phyloP scores from a whole-genome alignment of 2,797 vertebrate genomes.

The Oophaga sylvatica region DNA sequence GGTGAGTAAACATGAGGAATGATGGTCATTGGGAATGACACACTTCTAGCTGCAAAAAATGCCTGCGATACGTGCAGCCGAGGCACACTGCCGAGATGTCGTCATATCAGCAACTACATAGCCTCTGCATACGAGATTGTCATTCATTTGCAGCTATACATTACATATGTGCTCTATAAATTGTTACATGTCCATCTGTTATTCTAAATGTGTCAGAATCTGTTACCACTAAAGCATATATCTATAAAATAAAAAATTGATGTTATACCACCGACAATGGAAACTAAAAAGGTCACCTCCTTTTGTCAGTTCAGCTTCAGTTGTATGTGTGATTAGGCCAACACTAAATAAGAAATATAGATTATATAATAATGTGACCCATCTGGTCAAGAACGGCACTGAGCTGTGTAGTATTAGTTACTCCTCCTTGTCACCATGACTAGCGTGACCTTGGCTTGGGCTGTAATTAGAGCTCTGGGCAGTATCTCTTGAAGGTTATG shows the following conservation, averaged over 20 bases:
- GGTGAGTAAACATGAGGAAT: conserved; percentile 21
- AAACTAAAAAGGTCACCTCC: not conserved
- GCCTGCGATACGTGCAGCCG: not conserved
- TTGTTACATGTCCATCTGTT: not conserved
- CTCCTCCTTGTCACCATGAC: not conserved
- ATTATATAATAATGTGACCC: not conserved
- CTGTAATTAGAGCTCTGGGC: not conserved
- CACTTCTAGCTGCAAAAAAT: not conserved
- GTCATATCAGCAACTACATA: not conserved
- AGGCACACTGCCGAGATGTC: not conserved
- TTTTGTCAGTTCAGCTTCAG: not conserved
- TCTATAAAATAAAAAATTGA: too few species aligned
- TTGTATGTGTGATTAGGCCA: too few species aligned
- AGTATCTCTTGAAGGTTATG: not conserved
- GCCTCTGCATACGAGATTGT: not conserved
- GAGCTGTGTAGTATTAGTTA: not conserved
- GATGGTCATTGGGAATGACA: not conserved
- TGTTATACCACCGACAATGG: too few species aligned
- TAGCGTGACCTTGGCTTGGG: conserved; percentile 2
- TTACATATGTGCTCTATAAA: not conserved
- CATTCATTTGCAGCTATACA: not conserved
- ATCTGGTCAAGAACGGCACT: not conserved
- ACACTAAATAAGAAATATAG: too few species aligned
- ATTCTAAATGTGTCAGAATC: not conserved
- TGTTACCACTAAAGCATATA: not conserved